Evolutionary conservation across 2,888 invertebrate species (phyloP), one percentile per base, ranked within the genome.

Genomic region (Deilephila elpenor): DNA sequence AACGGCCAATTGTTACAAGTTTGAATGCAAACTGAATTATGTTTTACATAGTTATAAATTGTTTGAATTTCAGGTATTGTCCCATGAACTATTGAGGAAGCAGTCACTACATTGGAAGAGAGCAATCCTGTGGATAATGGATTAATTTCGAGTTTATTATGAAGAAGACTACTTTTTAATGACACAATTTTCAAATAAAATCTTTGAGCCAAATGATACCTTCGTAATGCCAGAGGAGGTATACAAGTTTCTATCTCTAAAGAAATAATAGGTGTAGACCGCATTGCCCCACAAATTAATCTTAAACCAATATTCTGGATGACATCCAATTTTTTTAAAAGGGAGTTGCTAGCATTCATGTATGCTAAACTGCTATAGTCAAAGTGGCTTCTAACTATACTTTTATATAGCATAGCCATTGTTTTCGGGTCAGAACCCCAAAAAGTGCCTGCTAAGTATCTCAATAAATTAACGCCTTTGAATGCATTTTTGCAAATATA

Each of bases 281-380:
- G 32, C 73, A 75, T 75, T 32, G 71, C 75, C 19, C 75, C 75
- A 70, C 71, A 64, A 53, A 75, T 73, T 3, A 75, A 20, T 53
- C 72, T 59, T 8, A 75, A 32, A 11, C 51, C 73, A 14, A 34
- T 73, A 61, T 73, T 73, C 70, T 73, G 73, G 1, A 75, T 62
- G 1, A 74, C 61, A 62, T 74, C 74, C 56, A 74, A 8, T 74
- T 74, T 74, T 32, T 56, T 20, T 11, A 74, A 29, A 70, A 25
- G 1, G 25, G 25, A 25, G 25, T 25, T 25, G 25, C 25, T 25
- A 25, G 25, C 25, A 25, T 25, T 25, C 25, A 25, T 25, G 25
- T 25, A 25, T 25, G 25, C 25, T 25, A 25, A 25, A 25, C 25
- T 25, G 25, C 25, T 25, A 25, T 25, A 25, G 25, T 25, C 25